These are phyloP conservation scores for Gephyroberyx darwinii DNA, from an alignment of 2,797 vertebrate genomes.

Conservation along the genomic window DNA sequence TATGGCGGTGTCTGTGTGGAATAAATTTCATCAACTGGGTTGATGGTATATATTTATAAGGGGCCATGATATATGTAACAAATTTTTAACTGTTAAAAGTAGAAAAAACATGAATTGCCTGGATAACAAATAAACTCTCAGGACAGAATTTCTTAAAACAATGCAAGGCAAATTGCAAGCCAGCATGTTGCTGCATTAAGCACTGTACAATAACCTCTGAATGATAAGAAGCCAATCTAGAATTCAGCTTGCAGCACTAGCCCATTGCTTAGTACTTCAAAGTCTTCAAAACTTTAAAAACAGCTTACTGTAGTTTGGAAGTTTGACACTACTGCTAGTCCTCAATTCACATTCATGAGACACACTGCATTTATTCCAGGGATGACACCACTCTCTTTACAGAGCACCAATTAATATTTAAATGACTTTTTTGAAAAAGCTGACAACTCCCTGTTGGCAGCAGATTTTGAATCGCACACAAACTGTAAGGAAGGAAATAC, in stretches of 20 bases:
- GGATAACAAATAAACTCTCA: not conserved
- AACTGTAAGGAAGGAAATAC: not conserved
- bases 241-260: slow-evolving; percentile 48
- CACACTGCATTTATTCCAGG: slow-evolving; percentile 1
- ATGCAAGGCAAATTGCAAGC: slow-evolving; percentile 37
- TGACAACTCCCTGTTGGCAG: not conserved
- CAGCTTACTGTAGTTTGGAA: slow-evolving; percentile 48
- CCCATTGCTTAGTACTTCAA: slow-evolving; percentile 50
- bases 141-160: slow-evolving; percentile 13
- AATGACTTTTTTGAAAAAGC: slow-evolving; percentile 18
- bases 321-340: slow-evolving; percentile 30
- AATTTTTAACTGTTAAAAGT: slow-evolving; percentile 1
- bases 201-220: slow-evolving; percentile 43
- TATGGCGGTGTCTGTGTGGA: not conserved
- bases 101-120: not conserved
- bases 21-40: not conserved
- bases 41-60: not conserved
- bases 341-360: slow-evolving; percentile 31
- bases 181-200: slow-evolving; percentile 32
- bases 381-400: slow-evolving; percentile 15
- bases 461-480: not conserved
- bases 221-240: slow-evolving; percentile 60
- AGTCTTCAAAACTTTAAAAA: slow-evolving; percentile 59
- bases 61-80: not conserved
- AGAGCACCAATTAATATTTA: slow-evolving; percentile 20